phyloP scores from a whole-genome alignment of 2,888 invertebrate species.

The Lamellibrachia satsuma region DNA sequence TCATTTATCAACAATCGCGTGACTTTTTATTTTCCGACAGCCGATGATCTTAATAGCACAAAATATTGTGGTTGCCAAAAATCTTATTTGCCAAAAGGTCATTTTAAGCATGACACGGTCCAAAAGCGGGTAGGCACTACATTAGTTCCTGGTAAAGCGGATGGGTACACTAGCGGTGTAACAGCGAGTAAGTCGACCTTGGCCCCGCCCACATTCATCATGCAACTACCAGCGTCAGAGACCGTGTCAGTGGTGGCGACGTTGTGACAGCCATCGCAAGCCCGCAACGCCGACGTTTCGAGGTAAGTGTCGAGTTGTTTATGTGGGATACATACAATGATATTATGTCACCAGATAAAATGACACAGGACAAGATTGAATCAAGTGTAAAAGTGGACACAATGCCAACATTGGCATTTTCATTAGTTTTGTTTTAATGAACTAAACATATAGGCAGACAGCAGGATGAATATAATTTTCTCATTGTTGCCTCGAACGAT shows the following conservation, averaged over 20 bases:
- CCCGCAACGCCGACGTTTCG: neutral
- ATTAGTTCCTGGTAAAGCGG: neutral
- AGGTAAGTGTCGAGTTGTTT: conserved; percentile 10
- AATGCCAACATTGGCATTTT: no score
- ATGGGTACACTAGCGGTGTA: neutral
- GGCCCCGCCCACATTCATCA: neutral
- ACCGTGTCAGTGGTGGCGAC: neutral
- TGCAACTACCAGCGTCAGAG: neutral
- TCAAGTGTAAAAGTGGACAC: no score
- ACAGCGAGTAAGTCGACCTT: neutral
- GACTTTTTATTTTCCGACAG: neutral
- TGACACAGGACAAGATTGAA: no score
- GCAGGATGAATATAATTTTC: no score
- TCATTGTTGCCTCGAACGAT: no score
- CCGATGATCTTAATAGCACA: neutral
- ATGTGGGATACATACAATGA: neutral
- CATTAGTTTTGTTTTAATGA: no score
- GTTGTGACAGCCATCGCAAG: neutral
- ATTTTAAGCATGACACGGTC: neutral
- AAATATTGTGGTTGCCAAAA: neutral
- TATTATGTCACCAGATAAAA: no score
- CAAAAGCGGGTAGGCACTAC: neutral
- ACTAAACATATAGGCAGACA: no score
- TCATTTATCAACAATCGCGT: neutral
- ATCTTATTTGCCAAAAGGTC: neutral